phyloP scores from a whole-genome alignment of 2,113 vertebrate species.

The Siniperca chuatsi region DNA sequence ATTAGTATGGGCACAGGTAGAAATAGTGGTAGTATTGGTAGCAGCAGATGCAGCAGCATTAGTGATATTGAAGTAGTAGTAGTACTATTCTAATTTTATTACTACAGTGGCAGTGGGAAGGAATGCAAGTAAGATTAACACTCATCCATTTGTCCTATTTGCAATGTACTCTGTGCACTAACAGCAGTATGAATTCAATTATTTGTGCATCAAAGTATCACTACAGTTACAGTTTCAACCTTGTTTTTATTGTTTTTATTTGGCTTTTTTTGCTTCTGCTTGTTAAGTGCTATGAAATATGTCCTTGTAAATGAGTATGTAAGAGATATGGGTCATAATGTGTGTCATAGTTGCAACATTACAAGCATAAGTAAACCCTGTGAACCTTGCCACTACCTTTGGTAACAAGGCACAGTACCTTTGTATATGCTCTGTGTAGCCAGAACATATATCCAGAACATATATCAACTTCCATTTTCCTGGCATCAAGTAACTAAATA shows the following conservation, averaged over 20 bases:
- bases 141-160: background rate
- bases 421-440: slow-evolving; percentile 43
- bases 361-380: background rate
- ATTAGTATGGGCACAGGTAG: background rate
- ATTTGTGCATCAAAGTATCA: background rate
- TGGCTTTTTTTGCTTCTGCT: background rate
- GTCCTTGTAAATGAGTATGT: background rate
- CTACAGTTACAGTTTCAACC: background rate
- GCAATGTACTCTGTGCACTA: background rate
- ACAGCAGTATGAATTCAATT: background rate
- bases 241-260: background rate
- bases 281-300: background rate
- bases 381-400: background rate
- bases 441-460: slow-evolving; percentile 17
- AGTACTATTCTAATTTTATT: background rate
- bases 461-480: slow-evolving; percentile 70
- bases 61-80: background rate
- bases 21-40: background rate
- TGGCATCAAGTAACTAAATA: slow-evolving; percentile 71
- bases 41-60: background rate
- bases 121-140: background rate
- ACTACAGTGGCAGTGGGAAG: background rate
- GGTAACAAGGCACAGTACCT: slow-evolving; percentile 35
- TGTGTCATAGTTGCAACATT: background rate
- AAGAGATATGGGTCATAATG: slow-evolving; percentile 8